Base-by-base conservation (phyloP, 1,140 invertebrate genomes). In the Delia radicum region DNA sequence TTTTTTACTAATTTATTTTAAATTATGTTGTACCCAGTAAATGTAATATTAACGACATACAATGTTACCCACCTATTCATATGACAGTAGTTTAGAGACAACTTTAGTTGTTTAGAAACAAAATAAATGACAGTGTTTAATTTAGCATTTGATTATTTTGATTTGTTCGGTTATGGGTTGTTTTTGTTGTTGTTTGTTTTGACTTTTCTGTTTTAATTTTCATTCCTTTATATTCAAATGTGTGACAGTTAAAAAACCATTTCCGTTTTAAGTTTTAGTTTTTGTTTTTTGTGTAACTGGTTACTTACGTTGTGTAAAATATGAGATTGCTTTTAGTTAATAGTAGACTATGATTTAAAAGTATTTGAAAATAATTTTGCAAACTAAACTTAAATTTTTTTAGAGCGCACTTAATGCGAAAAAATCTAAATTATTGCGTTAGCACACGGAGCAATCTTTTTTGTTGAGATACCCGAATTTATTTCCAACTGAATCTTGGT, bases 91-190 rank as follows among this genome's bases (percentile, higher is more conserved):
- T n/a, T n/a, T n/a, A n/a, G n/a, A n/a, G n/a, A n/a, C n/a, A n/a
- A n/a, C n/a, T n/a, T n/a, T n/a, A n/a, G n/a, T n/a, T n/a, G n/a
- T n/a, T n/a, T n/a, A n/a, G 2, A 55, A 24, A 55, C 1, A 18
- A 21, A 55, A 69, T 37, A 24, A 31, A 69, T 69, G 65, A 21
- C 65, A 24, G 29, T 21, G 65, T 69, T 69, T 69, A 69, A 69
- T 69, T 69, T 69, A 69, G 29, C 65, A 69, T 69, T 69, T 69
- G 65, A 69, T 69, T 69, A 69, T 69, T 69, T 69, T 69, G 65
- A 69, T 69, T 69, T 69, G 65, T 69, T 69, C 21, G n/a, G 65
- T 69, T 69, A 33, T 69, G 18, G 65, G 29, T 69, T n/a, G 29
- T 18, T n/a, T n/a, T n/a, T 69, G 65, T 12, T 69, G 65, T 69